These are phyloP conservation scores for Actinia equina DNA, from an alignment of 64 coral and sea anemone genomes.

Conservation along the genomic window DNA sequence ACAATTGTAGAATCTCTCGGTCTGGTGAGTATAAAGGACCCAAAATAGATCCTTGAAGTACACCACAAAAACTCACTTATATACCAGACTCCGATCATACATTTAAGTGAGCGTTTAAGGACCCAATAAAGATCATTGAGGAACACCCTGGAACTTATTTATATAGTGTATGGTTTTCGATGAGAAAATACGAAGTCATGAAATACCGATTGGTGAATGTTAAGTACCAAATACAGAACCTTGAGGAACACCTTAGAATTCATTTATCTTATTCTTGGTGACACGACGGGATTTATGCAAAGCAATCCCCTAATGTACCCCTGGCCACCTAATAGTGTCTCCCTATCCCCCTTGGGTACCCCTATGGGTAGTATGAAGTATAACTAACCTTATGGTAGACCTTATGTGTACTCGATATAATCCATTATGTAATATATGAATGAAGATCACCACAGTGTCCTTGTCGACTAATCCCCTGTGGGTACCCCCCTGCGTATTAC, in stretches of 20 bases:
- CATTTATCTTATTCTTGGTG: neutral
- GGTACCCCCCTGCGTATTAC: conserved; percentile 14
- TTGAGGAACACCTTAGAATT: neutral
- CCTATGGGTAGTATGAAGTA: neutral
- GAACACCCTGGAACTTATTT: neutral
- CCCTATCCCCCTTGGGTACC: too few relatives aligned
- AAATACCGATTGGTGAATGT: too few relatives aligned
- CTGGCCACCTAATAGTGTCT: neutral
- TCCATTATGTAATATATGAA: conserved; percentile 74
- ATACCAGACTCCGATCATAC: too few relatives aligned
- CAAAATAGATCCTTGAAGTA: too few relatives aligned
- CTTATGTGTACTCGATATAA: conserved; percentile 91
- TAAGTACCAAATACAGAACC: neutral
- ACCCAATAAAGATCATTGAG: neutral
- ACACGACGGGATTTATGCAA: neutral
- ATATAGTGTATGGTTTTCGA: neutral
- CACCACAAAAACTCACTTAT: too few relatives aligned
- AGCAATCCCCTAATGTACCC: neutral
- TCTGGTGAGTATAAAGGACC: too few relatives aligned
- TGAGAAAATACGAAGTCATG: too few relatives aligned
- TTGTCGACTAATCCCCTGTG: conserved; percentile 57
- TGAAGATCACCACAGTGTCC: conserved; percentile 92
- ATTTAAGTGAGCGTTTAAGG: too few relatives aligned
- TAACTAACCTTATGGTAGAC: conserved; percentile 86
- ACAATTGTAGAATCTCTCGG: neutral